Evolutionary conservation across 2,797 vertebrate species (phyloP).

Genomic region (Esox masquinongy): DNA sequence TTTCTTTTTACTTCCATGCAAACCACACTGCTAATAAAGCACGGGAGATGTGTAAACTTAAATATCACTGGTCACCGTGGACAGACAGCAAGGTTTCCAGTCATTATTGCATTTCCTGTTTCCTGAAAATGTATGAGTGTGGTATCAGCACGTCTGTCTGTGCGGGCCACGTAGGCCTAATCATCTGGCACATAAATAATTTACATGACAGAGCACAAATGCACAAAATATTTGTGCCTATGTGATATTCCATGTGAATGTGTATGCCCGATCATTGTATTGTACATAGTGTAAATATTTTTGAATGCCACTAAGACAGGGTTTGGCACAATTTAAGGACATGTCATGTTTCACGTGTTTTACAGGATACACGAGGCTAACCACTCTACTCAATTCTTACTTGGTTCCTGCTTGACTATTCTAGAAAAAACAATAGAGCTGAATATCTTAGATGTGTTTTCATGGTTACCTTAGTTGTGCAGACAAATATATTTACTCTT

Average conservation of each 20-base stretch:
- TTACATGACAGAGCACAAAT: conserved; percentile 6
- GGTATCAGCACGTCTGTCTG: not conserved
- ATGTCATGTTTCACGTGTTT: too few species aligned
- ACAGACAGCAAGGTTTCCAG: not conserved
- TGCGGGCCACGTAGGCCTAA: not conserved
- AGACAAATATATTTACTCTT: too few species aligned
- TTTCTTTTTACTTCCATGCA: not conserved
- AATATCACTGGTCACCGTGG: not conserved
- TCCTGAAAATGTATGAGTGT: not conserved
- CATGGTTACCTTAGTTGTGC: too few species aligned
- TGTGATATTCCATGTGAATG: not conserved
- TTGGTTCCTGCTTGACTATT: too few species aligned
- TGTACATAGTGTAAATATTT: not conserved
- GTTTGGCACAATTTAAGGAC: not conserved
- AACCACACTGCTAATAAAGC: not conserved
- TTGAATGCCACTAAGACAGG: not conserved
- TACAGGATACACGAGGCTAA: too few species aligned
- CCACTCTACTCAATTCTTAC: too few species aligned
- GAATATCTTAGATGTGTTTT: too few species aligned
- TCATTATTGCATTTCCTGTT: not conserved
- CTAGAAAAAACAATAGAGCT: too few species aligned
- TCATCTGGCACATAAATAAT: not conserved
- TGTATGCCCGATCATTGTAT: not conserved
- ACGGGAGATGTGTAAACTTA: not conserved
- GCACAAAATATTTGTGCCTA: not conserved